These are phyloP conservation scores for Acestrorhynchus altus DNA, from an alignment of 2,797 vertebrate genomes.

Conservation along the genomic window DNA sequence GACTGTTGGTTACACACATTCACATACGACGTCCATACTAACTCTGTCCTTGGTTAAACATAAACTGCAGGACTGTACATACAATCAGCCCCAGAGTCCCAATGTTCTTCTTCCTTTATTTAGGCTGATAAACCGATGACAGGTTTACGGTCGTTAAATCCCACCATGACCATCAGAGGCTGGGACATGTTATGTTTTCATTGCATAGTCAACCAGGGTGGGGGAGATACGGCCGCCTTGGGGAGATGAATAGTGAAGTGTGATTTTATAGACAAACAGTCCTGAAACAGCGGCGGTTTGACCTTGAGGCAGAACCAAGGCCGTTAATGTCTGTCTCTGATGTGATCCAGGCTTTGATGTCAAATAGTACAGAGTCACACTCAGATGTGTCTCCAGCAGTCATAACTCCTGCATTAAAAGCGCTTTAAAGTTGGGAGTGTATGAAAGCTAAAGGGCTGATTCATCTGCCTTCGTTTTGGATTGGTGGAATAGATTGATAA, in stretches of 20 bases:
- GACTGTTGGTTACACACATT: neutral
- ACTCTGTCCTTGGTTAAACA: constrained; percentile 21
- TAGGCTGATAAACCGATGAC: constrained; percentile 48
- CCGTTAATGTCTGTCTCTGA: constrained; percentile 50
- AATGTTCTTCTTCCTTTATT: constrained; percentile 19
- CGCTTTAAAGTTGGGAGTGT: neutral
- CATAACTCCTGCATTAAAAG: neutral
- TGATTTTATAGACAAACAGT: constrained; percentile 50
- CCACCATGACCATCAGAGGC: constrained; percentile 36
- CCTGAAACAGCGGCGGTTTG: constrained; percentile 38
- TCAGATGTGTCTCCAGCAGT: neutral
- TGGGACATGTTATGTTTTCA: constrained; percentile 25
- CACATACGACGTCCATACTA: neutral
- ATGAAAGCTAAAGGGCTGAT: neutral
- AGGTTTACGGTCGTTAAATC: constrained; percentile 49
- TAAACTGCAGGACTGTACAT: constrained; percentile 2
- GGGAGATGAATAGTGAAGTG: constrained; percentile 46
- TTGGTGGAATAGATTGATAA: neutral
- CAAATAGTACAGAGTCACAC: constrained; percentile 10
- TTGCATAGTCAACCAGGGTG: constrained; percentile 10
- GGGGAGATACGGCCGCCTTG: constrained; percentile 27
- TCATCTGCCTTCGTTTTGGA: neutral
- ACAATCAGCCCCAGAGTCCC: constrained; percentile 10
- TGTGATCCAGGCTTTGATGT: constrained; percentile 37
- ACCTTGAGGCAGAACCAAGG: constrained; percentile 57